Evolutionary conservation across 2,797 vertebrate genomes (phyloP).

Genomic region (Enteromius thamalakanensis): DNA sequence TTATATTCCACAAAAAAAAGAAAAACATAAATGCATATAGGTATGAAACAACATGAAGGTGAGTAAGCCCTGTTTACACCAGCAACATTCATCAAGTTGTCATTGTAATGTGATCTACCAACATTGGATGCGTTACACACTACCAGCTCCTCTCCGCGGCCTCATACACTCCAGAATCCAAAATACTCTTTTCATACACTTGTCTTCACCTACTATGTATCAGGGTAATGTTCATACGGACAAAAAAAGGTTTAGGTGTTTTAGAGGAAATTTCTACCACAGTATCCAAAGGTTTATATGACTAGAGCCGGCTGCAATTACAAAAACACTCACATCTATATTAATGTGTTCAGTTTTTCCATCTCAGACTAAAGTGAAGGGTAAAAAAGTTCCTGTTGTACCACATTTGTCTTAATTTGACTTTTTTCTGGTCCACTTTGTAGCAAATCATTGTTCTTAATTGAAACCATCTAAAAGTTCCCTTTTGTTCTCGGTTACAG

Average conservation of each 20-base stretch:
- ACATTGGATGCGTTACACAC: background rate
- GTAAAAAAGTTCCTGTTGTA: constrained; percentile 2
- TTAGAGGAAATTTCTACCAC: background rate
- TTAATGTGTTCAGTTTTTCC: background rate
- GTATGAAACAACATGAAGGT: background rate
- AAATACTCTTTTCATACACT: background rate
- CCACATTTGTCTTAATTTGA: background rate
- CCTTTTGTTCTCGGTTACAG: constrained; percentile 27
- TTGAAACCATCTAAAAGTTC: constrained; percentile 40
- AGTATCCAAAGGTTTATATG: background rate
- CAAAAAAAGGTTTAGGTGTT: background rate
- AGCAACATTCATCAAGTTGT: background rate
- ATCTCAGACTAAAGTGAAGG: background rate
- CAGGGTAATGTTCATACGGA: background rate
- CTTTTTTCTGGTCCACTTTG: constrained; percentile 5
- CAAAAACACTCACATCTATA: background rate
- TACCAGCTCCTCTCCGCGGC: background rate
- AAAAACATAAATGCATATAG: background rate
- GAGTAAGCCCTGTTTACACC: background rate
- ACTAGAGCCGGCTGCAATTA: background rate
- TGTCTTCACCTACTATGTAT: background rate
- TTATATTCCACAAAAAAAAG: background rate
- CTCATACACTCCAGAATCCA: background rate
- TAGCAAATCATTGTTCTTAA: constrained; percentile 33
- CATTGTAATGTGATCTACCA: background rate